Base-by-base conservation (phyloP, 2,113 vertebrate genomes). In the Oxyruncus cristatus region DNA sequence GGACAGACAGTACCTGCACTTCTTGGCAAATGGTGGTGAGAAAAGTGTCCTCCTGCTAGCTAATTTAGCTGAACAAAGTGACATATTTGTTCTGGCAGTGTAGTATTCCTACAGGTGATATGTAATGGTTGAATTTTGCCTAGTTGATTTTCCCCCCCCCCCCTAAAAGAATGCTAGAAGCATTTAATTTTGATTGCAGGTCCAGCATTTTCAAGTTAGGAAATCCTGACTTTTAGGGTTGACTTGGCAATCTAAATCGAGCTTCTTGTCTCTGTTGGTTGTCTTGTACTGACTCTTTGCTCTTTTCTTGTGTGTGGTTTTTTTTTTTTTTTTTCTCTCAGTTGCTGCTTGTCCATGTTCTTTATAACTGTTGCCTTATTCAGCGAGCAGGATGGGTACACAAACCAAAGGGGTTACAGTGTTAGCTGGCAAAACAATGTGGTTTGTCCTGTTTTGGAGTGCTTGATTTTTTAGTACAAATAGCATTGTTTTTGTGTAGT, bases 371-470 rank as follows among this genome's bases (percentile, higher is more conserved):
- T 74, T 75, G 22, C 24, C 5, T 65, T 93, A 46, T 23, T 42
- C 24, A 67, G 7, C 30, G 39, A 32, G 4, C 41, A 27, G n/a
- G 16, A 44, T 68, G 22, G 12, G 10, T 73, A 8, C 0, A 0
- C 2, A 50, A 30, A 53, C 12, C 4, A 44, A 33, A 65, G 35
- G 8, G 77, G 47, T 82, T 81, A 49, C 32, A 37, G 5, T 35
- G 39, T 72, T 78, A 75, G 18, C 37, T 92, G 58, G 65, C 39
- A 65, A 71, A 89, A 63, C 42, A 18, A 6, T 10, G 1, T 42
- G 3, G 3, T 86, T 92, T 84, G 7, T 47, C 8, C 24, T n/a
- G 16, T 6, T 94, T 88, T 53, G 46, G 14, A 44, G 17, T 46
- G 8, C 24, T 82, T 47, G 11, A 22, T 84, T 78, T 42, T 78